These are phyloP conservation scores for Andricus quercusramuli DNA, from an alignment of 2,888 invertebrate species.

Conservation along the genomic window DNA sequence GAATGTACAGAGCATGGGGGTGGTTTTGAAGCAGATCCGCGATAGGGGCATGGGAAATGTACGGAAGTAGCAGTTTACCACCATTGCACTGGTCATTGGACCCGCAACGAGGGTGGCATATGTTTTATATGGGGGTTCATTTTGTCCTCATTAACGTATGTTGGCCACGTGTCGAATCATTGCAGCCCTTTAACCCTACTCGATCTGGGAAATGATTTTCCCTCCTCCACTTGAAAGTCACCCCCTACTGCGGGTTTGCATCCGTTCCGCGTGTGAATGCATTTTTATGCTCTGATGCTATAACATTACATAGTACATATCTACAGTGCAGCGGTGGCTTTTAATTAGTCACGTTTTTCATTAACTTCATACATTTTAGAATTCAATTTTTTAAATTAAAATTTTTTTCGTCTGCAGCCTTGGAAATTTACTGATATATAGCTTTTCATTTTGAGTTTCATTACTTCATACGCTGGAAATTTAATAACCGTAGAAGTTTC, in stretches of 20 bases:
- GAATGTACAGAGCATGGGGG: conserved; percentile 56
- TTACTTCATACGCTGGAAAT: neutral
- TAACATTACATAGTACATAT: neutral
- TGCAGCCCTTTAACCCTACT: conserved; percentile 17
- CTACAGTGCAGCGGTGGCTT: neutral
- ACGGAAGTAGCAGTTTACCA: conserved; percentile 49
- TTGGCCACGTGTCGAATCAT: conserved; percentile 39
- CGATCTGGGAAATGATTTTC: conserved; percentile 41
- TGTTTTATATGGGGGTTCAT: conserved; percentile 59
- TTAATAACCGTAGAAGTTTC: neutral
- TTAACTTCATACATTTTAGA: neutral
- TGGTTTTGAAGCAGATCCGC: conserved; percentile 45
- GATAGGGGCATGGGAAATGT: conserved; percentile 58
- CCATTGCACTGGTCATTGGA: conserved; percentile 45
- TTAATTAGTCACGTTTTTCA: conserved; percentile 3
- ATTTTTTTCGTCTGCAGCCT: neutral
- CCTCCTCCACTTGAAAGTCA: conserved; percentile 19
- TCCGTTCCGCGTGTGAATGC: conserved; percentile 25
- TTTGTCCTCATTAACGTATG: conserved; percentile 54
- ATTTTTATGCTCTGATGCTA: conserved; percentile 7
- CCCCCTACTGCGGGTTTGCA: conserved; percentile 35
- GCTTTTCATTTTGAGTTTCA: neutral
- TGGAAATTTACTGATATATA: neutral
- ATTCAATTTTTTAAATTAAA: neutral
- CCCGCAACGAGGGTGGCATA: conserved; percentile 51